Evolutionary conservation across 1,140 invertebrate genomes (phyloP), one percentile per base, ranked within the genome.

Genomic region (Apis dorsata): DNA sequence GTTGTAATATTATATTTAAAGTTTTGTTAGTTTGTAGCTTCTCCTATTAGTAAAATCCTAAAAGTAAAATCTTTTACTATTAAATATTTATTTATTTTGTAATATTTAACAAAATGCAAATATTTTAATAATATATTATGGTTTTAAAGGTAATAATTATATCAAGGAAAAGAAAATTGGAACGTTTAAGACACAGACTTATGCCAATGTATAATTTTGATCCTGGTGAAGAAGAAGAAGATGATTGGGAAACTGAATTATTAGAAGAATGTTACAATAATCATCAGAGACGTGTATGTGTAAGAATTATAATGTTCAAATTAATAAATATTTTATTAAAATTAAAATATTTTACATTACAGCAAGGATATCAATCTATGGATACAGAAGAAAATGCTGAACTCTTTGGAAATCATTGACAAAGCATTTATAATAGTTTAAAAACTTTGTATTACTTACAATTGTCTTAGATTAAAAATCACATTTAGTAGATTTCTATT

Each of bases 181-280:
- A 96, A 81, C 93, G 94, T 85, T 89, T 96, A 19, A 92, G 95
- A 28, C 95, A 96, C 86, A 95, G 95, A 89, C 89, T 96, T 21
- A 95, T 96, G 95, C 95, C 95, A n/a, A 91, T 96, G 84, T 96
- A 96, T 84, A 96, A 95, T 88, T 96, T 96, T 93, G 95, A 96
- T 86, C 95, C 95, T 65, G 94, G 94, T 51, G 95, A 95, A 89
- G 95, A 95, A 83, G 95, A 93, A 12, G 95, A 91, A 86, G 94
- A 95, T 83, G 95, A 96, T 74, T 96, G 95, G 95, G 95, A 96
- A 90, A 95, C 95, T 17, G 95, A 96, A 88, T 90, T 96, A 62
- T 88, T 94, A n/a, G 93, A 94, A 73, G 93, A 94, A 84, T 92
- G 91, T 77, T 83, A 93, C 24, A 92, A 83, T 81, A 91, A 88